These are phyloP conservation scores for Clarias gariepinus DNA, from an alignment of 2,113 vertebrate species.

Conservation along the genomic window DNA sequence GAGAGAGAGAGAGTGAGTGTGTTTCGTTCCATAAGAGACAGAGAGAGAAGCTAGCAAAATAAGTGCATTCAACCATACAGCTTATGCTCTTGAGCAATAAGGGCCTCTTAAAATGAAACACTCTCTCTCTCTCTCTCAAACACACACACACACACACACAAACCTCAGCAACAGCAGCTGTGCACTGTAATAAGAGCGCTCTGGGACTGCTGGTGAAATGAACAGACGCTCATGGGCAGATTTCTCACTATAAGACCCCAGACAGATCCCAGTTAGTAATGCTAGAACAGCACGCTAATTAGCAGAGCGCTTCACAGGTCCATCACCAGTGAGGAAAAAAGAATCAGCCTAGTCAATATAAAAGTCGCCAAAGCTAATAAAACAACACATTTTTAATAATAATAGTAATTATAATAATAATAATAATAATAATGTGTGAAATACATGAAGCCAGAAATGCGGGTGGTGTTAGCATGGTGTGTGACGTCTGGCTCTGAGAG, in stretches of 20 bases:
- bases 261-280: slow-evolving; percentile 26
- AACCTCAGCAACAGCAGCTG: slow-evolving; percentile 25
- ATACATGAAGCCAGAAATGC: background rate
- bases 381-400: background rate
- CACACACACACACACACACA: background rate
- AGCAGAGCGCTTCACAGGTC: slow-evolving; percentile 27
- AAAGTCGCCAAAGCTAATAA: background rate
- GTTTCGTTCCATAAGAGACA: background rate
- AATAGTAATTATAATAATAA: background rate
- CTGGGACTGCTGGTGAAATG: slow-evolving; percentile 28
- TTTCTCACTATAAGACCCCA: slow-evolving; percentile 33
- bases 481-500: background rate
- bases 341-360: background rate
- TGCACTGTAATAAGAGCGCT: slow-evolving; percentile 33
- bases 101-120: slow-evolving; percentile 42
- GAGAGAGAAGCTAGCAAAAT: slow-evolving; percentile 13
- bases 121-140: slow-evolving; percentile 20
- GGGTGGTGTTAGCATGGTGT: background rate
- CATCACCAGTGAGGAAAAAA: background rate
- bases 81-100: slow-evolving; percentile 44
- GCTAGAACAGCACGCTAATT: slow-evolving; percentile 28
- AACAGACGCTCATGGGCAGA: slow-evolving; percentile 31
- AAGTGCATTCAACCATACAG: slow-evolving; percentile 30
- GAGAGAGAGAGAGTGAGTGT: background rate
- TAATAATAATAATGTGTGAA: background rate